Percentiles rank a stretch among this genome's conserved stretches.
Evolutionary conservation across 2,797 vertebrate genomes (phyloP).

Genomic region (Anguilla anguilla): DNA sequence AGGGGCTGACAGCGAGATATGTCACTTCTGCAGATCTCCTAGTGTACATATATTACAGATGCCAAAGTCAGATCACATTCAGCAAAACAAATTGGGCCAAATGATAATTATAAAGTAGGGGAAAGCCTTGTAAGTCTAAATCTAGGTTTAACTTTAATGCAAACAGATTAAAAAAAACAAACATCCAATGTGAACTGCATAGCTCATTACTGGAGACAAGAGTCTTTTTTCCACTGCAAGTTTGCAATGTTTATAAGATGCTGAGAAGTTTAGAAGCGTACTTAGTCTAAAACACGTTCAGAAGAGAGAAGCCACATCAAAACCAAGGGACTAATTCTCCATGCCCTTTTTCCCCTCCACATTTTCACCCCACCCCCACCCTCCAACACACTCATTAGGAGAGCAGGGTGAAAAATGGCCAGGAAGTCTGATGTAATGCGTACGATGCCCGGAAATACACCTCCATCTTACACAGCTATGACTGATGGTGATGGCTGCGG

Average conservation of each 20-base stretch:
- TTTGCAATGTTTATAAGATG: neutral
- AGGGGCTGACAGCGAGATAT: neutral
- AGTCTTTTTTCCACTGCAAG: neutral
- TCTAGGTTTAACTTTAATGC: neutral
- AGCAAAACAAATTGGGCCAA: neutral
- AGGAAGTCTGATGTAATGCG: neutral
- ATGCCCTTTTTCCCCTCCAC: neutral
- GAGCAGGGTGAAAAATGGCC: neutral
- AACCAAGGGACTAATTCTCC: neutral
- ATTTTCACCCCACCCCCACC: neutral
- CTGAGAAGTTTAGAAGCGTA: neutral
- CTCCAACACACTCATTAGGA: neutral
- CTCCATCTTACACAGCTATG: neutral
- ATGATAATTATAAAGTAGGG: neutral
- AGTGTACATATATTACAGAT: neutral
- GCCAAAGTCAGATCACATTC: neutral
- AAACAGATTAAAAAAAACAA: neutral
- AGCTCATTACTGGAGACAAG: neutral
- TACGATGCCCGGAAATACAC: neutral
- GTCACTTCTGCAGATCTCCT: neutral
- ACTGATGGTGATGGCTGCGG: neutral
- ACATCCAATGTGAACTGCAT: neutral
- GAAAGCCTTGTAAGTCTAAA: neutral
- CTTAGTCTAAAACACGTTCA: neutral
- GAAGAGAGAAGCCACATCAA: neutral